Conservation (phyloP, 2,113 vertebrate species). For the Baryphthengus martii region DNA sequence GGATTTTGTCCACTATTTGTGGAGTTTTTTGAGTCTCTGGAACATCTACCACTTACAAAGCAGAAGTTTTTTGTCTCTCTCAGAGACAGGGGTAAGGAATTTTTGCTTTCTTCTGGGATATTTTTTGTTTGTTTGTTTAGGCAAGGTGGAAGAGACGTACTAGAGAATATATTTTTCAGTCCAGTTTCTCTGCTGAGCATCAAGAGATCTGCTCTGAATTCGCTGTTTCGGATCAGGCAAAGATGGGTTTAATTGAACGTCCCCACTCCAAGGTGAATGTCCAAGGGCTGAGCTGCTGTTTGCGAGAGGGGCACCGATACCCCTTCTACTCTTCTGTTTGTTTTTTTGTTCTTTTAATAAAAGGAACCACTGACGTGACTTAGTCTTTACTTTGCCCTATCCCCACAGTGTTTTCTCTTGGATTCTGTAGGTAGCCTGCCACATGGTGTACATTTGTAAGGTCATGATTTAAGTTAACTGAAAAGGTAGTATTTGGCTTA, state of each 20-base stretch:
- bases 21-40: background rate
- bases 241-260: background rate
- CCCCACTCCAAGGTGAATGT: background rate
- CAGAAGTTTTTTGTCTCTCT: background rate
- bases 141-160: background rate
- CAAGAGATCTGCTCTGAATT: background rate
- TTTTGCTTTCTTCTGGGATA: background rate
- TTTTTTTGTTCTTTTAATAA: background rate
- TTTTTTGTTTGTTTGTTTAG: background rate
- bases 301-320: background rate
- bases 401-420: background rate
- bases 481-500: background rate
- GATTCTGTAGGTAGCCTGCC: background rate
- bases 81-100: background rate
- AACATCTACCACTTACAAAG: background rate
- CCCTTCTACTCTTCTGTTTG: background rate
- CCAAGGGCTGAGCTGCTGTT: background rate
- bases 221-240: background rate
- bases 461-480: background rate
- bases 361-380: background rate
- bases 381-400: background rate
- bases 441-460: background rate
- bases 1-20: background rate
- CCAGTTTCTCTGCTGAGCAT: background rate
- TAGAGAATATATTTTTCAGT: background rate